These are phyloP conservation scores for Podotricha telesiphe DNA, from an alignment of 2,888 invertebrate genomes.

Conservation along the genomic window DNA sequence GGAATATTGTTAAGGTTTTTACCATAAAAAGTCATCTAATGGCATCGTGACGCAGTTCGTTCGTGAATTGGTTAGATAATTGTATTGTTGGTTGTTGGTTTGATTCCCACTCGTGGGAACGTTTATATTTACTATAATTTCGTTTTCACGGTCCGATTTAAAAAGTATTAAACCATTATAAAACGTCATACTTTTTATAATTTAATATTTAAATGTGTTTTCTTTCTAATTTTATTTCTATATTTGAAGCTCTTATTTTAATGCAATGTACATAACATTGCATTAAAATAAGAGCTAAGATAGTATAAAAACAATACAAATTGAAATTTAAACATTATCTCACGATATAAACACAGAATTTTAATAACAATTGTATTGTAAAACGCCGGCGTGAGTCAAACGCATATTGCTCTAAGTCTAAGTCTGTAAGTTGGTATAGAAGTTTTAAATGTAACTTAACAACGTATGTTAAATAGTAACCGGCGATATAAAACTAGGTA, in stretches of 20 bases:
- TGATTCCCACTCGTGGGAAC: neutral
- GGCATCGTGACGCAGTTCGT: neutral
- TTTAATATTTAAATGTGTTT: too few relatives aligned
- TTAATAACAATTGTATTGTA: slow-evolving; percentile 16
- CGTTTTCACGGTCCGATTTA: too few relatives aligned
- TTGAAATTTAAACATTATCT: neutral
- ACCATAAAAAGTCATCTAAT: neutral
- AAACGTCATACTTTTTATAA: too few relatives aligned
- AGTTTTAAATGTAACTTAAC: slow-evolving; percentile 27
- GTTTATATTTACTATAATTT: too few relatives aligned
- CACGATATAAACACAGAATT: neutral
- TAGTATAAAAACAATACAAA: neutral
- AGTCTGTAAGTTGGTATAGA: neutral
- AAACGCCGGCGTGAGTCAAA: slow-evolving; percentile 24
- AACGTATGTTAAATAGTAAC: slow-evolving; percentile 23
- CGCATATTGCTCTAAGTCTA: neutral
- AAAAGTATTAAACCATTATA: too few relatives aligned
- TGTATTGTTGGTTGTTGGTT: neutral
- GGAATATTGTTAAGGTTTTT: neutral
- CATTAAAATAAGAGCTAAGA: too few relatives aligned
- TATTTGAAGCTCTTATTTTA: too few relatives aligned
- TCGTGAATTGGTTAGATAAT: neutral
- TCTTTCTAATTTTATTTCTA: too few relatives aligned
- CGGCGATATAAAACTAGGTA: slow-evolving; percentile 38
- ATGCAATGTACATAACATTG: too few relatives aligned